Evolutionary conservation across 2,797 vertebrate species (phyloP).

Genomic region (Microctenopoma steveboyesi): DNA sequence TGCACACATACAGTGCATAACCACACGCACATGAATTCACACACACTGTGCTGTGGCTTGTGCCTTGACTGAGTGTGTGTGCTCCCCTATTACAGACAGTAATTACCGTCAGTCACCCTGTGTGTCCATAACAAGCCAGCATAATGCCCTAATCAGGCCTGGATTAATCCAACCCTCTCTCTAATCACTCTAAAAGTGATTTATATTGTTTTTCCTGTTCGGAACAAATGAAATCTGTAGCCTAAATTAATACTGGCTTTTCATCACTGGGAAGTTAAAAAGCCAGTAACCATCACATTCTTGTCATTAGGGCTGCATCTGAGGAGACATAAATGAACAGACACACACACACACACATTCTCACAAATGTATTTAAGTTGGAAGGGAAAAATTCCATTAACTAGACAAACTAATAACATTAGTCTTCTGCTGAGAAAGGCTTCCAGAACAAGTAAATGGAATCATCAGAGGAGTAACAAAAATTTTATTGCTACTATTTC

Average conservation of each 20-base stretch:
- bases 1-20: constrained; percentile 42
- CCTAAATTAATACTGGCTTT: constrained; percentile 99
- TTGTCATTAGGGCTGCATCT: constrained; percentile 91
- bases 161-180: constrained; percentile 99
- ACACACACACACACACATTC: constrained; percentile 60
- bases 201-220: constrained; percentile 99
- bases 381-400: constrained; percentile 76
- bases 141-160: constrained; percentile 99
- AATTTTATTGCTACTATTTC: constrained; percentile 54
- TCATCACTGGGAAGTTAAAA: constrained; percentile 97
- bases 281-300: constrained; percentile 94
- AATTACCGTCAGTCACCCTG: constrained; percentile 99
- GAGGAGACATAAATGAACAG: constrained; percentile 73
- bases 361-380: constrained; percentile 69
- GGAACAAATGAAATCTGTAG: constrained; percentile 99
- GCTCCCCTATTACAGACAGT: constrained; percentile 99
- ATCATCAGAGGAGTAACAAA: constrained; percentile 57
- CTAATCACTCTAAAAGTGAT: constrained; percentile 99
- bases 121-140: constrained; percentile 99
- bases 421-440: constrained; percentile 59
- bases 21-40: constrained; percentile 50
- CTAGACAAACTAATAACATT: constrained; percentile 76
- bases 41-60: constrained; percentile 56
- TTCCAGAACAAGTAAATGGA: constrained; percentile 61
- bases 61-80: constrained; percentile 85